A percentile compares a stretch with the other conserved stretches of the same genome.
These are phyloP conservation scores for Phymastichus coffea DNA, from an alignment of 1,140 invertebrate species.

Conservation along the genomic window DNA sequence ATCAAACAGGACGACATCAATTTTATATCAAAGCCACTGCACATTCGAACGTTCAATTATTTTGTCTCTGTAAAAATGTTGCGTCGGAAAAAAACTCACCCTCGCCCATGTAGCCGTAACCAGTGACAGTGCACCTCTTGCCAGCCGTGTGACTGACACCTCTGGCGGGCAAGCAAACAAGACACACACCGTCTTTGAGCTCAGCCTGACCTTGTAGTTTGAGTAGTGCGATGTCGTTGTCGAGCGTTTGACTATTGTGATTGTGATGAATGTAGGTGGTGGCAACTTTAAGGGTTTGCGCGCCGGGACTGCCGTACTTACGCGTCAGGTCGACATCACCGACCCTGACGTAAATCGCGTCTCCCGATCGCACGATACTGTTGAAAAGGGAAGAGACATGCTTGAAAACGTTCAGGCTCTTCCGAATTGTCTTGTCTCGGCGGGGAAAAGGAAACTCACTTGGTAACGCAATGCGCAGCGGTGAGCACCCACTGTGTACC, in stretches of 20 bases:
- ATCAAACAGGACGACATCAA: constrained; percentile 13
- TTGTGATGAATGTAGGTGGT: constrained; percentile 96
- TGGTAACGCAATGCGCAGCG: constrained; percentile 93
- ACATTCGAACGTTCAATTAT: too few relatives aligned
- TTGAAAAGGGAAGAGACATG: constrained; percentile 33
- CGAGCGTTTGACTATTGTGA: constrained; percentile 93
- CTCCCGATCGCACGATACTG: constrained; percentile 87
- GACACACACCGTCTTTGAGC: constrained; percentile 78
- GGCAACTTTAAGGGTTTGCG: constrained; percentile 83
- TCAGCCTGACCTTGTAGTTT: constrained; percentile 90
- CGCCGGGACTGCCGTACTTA: constrained; percentile 83
- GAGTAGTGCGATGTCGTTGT: constrained; percentile 93
- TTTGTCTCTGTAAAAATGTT: too few relatives aligned
- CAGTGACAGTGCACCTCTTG: constrained; percentile 88
- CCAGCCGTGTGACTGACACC: constrained; percentile 83
- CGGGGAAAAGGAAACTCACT: constrained; percentile 63
- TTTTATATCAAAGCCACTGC: too few relatives aligned
- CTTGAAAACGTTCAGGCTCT: background rate
- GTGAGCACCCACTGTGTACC: constrained; percentile 93
- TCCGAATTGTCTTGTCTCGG: background rate
- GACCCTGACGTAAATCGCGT: constrained; percentile 87
- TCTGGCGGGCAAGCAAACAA: constrained; percentile 85
- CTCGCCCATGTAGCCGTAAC: constrained; percentile 93
- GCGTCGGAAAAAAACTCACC: constrained; percentile 58
- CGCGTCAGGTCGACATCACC: constrained; percentile 90